Evolutionary conservation across 1,140 invertebrate genomes (phyloP).

Genomic region (Glomeris maerens): DNA sequence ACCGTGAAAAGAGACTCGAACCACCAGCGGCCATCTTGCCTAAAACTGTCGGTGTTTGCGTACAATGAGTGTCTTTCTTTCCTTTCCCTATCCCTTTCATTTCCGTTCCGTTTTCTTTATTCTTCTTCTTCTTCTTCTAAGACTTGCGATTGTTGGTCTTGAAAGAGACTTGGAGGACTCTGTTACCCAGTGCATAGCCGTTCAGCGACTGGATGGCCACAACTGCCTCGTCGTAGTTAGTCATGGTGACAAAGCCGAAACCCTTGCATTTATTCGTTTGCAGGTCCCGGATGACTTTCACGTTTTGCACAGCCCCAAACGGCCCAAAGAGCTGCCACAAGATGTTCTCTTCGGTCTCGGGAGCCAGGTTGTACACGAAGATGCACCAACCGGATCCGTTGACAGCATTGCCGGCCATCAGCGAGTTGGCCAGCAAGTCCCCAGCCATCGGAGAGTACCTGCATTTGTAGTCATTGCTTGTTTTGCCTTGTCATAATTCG

Average conservation of each 20-base stretch:
- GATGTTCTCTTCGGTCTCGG: slow-evolving; percentile 95
- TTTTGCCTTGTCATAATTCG: slow-evolving; percentile 32
- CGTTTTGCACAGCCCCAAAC: slow-evolving; percentile 95
- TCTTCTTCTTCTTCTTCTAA: slow-evolving; percentile 21
- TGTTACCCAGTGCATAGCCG: slow-evolving; percentile 91
- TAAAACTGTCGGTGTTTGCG: no score
- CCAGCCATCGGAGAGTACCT: slow-evolving; percentile 90
- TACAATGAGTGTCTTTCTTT: no score
- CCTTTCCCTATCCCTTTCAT: no score
- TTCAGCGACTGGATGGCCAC: slow-evolving; percentile 95
- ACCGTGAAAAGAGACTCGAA: no score
- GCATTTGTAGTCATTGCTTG: no score
- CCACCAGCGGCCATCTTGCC: no score
- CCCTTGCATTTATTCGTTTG: slow-evolving; percentile 99
- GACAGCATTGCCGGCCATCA: slow-evolving; percentile 57
- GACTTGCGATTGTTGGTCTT: slow-evolving; percentile 52
- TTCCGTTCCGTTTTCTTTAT: no score
- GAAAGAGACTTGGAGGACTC: slow-evolving; percentile 96
- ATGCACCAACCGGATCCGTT: slow-evolving; percentile 84
- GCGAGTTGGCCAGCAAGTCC: slow-evolving; percentile 72
- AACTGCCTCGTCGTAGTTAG: slow-evolving; percentile 95
- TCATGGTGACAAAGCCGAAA: slow-evolving; percentile 99
- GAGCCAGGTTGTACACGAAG: slow-evolving; percentile 96
- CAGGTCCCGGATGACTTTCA: slow-evolving; percentile 93
- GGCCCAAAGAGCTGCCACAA: slow-evolving; percentile 98